phyloP scores from a whole-genome alignment of 2,888 invertebrate genomes.

The Drosophila subsilvestris region DNA sequence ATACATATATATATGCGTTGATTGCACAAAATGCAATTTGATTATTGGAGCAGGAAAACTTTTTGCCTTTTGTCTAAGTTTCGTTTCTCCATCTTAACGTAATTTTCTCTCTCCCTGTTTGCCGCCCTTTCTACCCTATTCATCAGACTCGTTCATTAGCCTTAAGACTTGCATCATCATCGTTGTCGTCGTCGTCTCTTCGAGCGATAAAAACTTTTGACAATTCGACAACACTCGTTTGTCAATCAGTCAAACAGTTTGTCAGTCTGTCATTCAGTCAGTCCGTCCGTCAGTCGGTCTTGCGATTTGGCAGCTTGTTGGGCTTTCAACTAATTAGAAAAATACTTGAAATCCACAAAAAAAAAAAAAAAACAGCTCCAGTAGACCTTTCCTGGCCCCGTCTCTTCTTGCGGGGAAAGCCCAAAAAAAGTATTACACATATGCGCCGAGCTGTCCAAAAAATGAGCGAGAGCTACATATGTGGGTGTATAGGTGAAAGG shows the following conservation, averaged over 20 bases:
- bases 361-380: conserved; percentile 31
- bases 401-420: background rate
- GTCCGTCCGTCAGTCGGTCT: conserved; percentile 18
- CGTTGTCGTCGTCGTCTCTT: conserved; percentile 30
- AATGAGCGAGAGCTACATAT: background rate
- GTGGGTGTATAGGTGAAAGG: background rate
- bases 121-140: background rate
- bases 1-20: conserved; percentile 46
- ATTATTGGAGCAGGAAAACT: conserved; percentile 59
- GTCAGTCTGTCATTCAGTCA: background rate
- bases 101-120: background rate
- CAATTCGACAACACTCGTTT: conserved; percentile 29
- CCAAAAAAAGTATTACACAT: conserved; percentile 58
- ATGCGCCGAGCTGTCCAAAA: conserved; percentile 62
- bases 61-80: conserved; percentile 61
- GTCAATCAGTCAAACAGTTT: conserved; percentile 28
- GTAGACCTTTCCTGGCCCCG: background rate
- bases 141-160: conserved; percentile 62
- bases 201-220: conserved; percentile 53
- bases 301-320: conserved; percentile 3
- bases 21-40: conserved; percentile 79
- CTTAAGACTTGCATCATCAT: conserved; percentile 74
- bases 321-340: conserved; percentile 80
- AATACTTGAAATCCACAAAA: conserved; percentile 49
- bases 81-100: background rate